Base-by-base conservation (phyloP, 2,888 invertebrate species). In the Rhamphomyia laevipes region DNA sequence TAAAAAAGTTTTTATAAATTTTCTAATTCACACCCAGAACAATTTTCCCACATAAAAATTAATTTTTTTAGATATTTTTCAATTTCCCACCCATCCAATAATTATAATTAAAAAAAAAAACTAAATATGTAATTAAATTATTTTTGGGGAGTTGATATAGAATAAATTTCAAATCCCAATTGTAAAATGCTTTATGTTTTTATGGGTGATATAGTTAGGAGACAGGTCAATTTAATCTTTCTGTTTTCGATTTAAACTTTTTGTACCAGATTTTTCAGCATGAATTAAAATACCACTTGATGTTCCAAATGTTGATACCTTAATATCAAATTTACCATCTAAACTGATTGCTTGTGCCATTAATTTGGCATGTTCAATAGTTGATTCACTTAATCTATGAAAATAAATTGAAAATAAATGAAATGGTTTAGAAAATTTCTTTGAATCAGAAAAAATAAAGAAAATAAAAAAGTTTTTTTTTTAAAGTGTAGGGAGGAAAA, bases 321-420 rank as follows among this genome's bases (percentile, higher is more conserved):
- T 61, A 45, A 63, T 61, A 57, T 63, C 63, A 52, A 63, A 63
- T 56, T 63, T 63, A 31, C 61, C 61, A 56, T 63, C 63, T 50
- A 62, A 52, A 48, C 62, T 61, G 51, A 63, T 59, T 47, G 62
- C 61, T 51, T 62, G 62, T n/a, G 63, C 61, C 58, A 63, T 61
- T 56, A 62, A 56, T 55, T 62, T 60, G 35, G 62, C 63, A 50
- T 61, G 61, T 49, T 63, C 63, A 46, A 63, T 63, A 27, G 62
- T 62, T 47, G 63, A 62, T 50, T 63, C 62, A 55, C 61, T 63
- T 52, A 63, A 51, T 55, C 63, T 63, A 56, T 16, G 51, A 48
- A 40, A 40, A 10, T 16, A 40, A 40, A 40, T 40, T 9, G 18
- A 18, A 18, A 21, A 41, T 21, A 13, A 11, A 41, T n/a, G n/a